These are phyloP conservation scores for Gastracanthus pulcherrimus DNA, from an alignment of 2,888 invertebrate genomes.

Conservation along the genomic window DNA sequence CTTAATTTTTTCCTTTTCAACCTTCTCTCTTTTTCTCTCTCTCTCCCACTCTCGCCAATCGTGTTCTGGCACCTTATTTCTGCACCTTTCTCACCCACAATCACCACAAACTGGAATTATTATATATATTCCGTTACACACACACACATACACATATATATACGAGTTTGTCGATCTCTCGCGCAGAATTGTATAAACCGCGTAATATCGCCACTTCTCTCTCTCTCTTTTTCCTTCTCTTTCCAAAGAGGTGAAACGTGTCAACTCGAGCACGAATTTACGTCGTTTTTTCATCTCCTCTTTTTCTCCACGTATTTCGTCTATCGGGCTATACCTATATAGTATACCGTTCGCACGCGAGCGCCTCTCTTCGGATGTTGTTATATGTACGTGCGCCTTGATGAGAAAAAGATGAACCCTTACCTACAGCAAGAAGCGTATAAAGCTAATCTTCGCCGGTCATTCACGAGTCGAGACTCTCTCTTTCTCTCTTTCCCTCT, in stretches of 20 bases:
- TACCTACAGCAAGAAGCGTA: neutral
- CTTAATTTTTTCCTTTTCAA: neutral
- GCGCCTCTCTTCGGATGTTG: neutral
- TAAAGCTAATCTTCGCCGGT: conserved; percentile 33
- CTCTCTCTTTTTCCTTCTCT: neutral
- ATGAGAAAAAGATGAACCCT: conserved; percentile 52
- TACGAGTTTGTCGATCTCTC: too few species aligned
- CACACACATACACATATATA: neutral
- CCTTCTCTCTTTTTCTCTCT: neutral
- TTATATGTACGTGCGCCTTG: conserved; percentile 1
- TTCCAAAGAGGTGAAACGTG: neutral
- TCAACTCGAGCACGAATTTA: neutral
- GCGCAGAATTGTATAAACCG: neutral
- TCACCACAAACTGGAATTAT: neutral
- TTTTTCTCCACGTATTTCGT: neutral
- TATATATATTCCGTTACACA: neutral
- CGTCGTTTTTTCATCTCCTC: neutral
- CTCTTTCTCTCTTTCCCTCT: neutral
- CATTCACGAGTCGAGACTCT: conserved; percentile 21
- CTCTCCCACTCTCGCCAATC: neutral
- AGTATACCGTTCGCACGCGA: neutral
- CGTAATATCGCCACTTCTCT: conserved; percentile 1
- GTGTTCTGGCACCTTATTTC: too few species aligned
- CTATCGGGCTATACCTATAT: neutral
- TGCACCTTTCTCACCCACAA: neutral